Conservation (phyloP, 2,113 vertebrate species). For the Hippocampus zosterae region DNA sequence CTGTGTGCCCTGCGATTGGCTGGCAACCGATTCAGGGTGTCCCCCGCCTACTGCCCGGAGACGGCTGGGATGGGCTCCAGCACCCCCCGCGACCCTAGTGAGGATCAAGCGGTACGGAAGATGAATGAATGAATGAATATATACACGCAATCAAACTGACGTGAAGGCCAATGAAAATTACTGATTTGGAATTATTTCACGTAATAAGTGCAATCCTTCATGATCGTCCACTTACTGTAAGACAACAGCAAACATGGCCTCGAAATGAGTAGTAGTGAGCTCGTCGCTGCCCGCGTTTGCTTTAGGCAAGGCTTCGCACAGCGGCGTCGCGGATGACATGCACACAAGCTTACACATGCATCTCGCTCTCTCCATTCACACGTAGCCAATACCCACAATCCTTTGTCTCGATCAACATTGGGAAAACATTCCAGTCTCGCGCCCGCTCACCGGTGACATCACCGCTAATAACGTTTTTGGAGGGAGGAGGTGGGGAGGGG, state of each 20-base stretch:
- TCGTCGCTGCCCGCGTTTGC: conserved; percentile 35
- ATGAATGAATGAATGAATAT: too few relatives aligned
- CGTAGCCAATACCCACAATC: conserved; percentile 43
- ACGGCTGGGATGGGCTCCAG: too few relatives aligned
- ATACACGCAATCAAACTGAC: neutral
- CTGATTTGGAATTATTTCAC: neutral
- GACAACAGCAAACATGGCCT: conserved; percentile 32
- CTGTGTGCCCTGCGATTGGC: too few relatives aligned
- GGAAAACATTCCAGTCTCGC: conserved; percentile 63
- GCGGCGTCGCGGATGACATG: conserved; percentile 37
- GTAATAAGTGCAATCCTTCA: neutral
- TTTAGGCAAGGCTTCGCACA: conserved; percentile 53
- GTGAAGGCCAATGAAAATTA: neutral
- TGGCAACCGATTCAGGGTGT: too few relatives aligned
- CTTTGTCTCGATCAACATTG: conserved; percentile 62
- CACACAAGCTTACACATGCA: conserved; percentile 38
- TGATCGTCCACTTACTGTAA: conserved; percentile 4
- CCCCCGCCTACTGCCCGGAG: too few relatives aligned
- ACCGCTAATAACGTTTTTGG: conserved; percentile 23
- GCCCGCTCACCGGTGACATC: conserved; percentile 51
- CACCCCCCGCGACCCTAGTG: too few relatives aligned
- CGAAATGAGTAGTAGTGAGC: conserved; percentile 8
- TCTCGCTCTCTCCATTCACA: conserved; percentile 32
- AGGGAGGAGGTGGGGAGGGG: conserved; percentile 5
- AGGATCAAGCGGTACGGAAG: too few relatives aligned